A percentile compares a stretch with the other conserved stretches of the same genome.
Conservation (phyloP, 2,797 vertebrate species). For the Nannoperca obscura region DNA sequence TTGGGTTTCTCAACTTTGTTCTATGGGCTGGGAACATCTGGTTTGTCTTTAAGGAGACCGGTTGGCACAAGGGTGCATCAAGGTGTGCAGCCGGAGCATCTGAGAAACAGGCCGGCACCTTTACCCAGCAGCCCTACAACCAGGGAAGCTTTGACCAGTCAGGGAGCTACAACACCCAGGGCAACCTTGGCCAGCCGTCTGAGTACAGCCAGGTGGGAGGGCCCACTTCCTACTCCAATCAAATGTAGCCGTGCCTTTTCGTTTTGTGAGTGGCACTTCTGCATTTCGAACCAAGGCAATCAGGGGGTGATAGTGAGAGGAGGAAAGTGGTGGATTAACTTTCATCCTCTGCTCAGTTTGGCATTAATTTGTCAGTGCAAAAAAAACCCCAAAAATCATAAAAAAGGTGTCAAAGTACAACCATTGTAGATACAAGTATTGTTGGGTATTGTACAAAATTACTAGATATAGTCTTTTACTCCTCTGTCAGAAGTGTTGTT, state of each 20-base stretch:
- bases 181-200: constrained; percentile 83
- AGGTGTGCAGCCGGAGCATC: constrained; percentile 84
- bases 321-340: constrained; percentile 21
- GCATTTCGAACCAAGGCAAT: constrained; percentile 69
- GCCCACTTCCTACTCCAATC: constrained; percentile 92
- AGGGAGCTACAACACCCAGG: constrained; percentile 87
- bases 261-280: constrained; percentile 30
- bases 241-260: constrained; percentile 85
- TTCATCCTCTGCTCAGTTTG: constrained; percentile 30
- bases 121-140: constrained; percentile 87
- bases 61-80: constrained; percentile 93
- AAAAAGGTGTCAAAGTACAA: constrained; percentile 37
- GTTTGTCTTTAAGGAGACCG: constrained; percentile 99
- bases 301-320: constrained; percentile 48
- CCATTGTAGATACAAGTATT: constrained; percentile 56
- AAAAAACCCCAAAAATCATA: constrained; percentile 17
- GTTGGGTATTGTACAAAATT: constrained; percentile 82
- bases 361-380: constrained; percentile 57
- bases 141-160: constrained; percentile 90
- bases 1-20: constrained; percentile 98
- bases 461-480: constrained; percentile 78
- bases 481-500: constrained; percentile 74
- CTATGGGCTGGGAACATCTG: constrained; percentile 99
- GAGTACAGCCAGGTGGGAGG: constrained; percentile 92
- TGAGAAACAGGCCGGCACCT: constrained; percentile 90